These are phyloP conservation scores for Sandelia bainsii DNA, from an alignment of 2,797 vertebrate genomes.

Conservation along the genomic window DNA sequence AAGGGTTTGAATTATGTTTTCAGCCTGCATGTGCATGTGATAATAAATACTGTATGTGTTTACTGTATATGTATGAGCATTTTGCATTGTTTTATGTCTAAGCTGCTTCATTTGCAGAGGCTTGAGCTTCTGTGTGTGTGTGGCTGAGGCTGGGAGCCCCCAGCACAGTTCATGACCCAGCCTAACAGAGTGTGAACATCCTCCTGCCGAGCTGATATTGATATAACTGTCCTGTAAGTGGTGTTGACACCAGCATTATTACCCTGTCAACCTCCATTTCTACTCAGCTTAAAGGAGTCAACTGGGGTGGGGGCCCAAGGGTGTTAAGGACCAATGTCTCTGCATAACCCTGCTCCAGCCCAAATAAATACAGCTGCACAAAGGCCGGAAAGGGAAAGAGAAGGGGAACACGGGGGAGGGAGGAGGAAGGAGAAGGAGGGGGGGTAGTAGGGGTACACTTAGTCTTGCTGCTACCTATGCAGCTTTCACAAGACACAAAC, in stretches of 20 bases:
- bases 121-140: slow-evolving; percentile 4
- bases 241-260: slow-evolving; percentile 84
- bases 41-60: neutral
- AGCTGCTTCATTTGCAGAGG: slow-evolving; percentile 47
- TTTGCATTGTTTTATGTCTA: slow-evolving; percentile 17
- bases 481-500: slow-evolving; percentile 58
- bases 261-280: slow-evolving; percentile 83
- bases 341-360: slow-evolving; percentile 65
- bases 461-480: slow-evolving; percentile 58
- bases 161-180: slow-evolving; percentile 77
- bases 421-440: slow-evolving; percentile 49
- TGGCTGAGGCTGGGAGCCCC: slow-evolving; percentile 61
- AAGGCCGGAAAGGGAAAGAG: slow-evolving; percentile 79
- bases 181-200: slow-evolving; percentile 83
- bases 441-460: slow-evolving; percentile 29
- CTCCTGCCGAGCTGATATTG: slow-evolving; percentile 81
- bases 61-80: neutral
- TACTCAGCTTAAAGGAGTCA: slow-evolving; percentile 78
- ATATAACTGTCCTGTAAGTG: slow-evolving; percentile 84
- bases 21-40: neutral
- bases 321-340: slow-evolving; percentile 73
- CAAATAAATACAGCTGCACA: slow-evolving; percentile 80
- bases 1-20: slow-evolving; percentile 1
- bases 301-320: slow-evolving; percentile 58
- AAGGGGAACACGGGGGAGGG: slow-evolving; percentile 64